Base-by-base conservation (phyloP, 2,113 vertebrate genomes). In the Struthio camelus region DNA sequence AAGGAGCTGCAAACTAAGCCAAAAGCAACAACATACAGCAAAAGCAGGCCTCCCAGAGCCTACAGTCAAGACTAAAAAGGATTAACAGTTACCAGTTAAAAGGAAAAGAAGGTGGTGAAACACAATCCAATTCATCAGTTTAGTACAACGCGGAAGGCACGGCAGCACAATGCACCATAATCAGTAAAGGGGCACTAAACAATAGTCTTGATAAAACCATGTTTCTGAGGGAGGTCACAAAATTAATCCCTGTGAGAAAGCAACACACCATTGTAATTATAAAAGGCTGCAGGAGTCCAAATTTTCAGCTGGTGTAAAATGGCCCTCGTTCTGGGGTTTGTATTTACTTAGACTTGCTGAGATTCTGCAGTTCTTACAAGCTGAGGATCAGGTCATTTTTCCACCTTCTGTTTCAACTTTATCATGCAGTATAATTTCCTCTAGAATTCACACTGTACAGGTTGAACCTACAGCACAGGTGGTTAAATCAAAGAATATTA, bases 1-100 rank as follows among this genome's bases (percentile, higher is more conserved):
- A 85, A 93, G 50, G 40, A 93, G 50, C 14, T 91, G 89, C 76
- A 91, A 94, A 82, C 22, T 59, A 70, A 94, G 87, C 22, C 75
- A 65, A 91, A 93, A 85, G 4, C 18, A 91, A 93, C 27, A 96
- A 69, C 22, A 42, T 34, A 32, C 6, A 50, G 75, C 23, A 85
- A 46, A 73, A 58, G n/a, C 34, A 19, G 22, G 30, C 69, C 70
- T 78, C 79, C 72, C 34, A n/a, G 24, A 87, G 64, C 70, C 12
- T 38, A 53, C 10, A 85, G 30, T 5, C 25, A 78, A 42, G 58
- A 59, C 34, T 7, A 73, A 70, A 81, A 85, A 81, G 24, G 22
- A 62, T 75, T 42, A 71, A 30, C 27, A 95, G 58, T 28, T 59
- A 77, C 3, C 30, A 61, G 11, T 82, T 53, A 72, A 84, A 92